Base-by-base conservation (phyloP, 2,113 vertebrate species). In the Pleuronectes platessa region DNA sequence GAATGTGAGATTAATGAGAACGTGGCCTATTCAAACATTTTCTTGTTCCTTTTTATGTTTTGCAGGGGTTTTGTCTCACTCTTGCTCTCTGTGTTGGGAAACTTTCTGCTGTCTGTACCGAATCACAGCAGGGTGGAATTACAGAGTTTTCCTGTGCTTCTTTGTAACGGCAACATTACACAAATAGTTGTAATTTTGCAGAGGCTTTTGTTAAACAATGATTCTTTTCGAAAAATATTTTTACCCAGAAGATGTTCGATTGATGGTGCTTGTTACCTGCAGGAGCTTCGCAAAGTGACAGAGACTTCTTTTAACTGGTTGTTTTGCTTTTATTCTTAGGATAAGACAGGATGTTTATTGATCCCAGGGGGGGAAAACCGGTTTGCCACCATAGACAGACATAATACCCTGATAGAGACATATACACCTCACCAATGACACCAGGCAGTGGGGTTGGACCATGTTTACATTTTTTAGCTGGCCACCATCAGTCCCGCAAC, bases 1-100 rank as follows among this genome's bases (percentile, higher is more conserved):
- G 26, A 69, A 58, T 73, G 35, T 59, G 68, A 69, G 49, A 81
- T 87, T 84, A 89, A 88, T 88, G 77, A 85, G 65, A 80, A 75
- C 37, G 2, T 68, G 71, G 68, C 74, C 68, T 76, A 66, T 77
- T 86, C 74, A 79, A 81, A 89, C 55, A 54, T 17, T 67, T 88
- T 77, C 68, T 24, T 63, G 47, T 42, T 23, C 62, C 42, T 68
- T 79, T 78, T 81, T 18, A 15, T n/a, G 18, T 68, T 47, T 74
- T 63, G 58, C 37, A 13, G 3, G 47, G 24, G 51, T 68, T 85
- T 86, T 61, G 62, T 80, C 55, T 60, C 6, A 61, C 40, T 79
- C 59, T 56, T 58, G 54, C 51, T 53, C 24, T 20, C 61, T 31
- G 12, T 65, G 64, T 84, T 87, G 80, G 71, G 59, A 79, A 87